Percentiles rank a stretch among this genome's conserved stretches.
These are phyloP conservation scores for Lumbricus terrestris DNA, from an alignment of 2,888 invertebrate species.

Conservation along the genomic window DNA sequence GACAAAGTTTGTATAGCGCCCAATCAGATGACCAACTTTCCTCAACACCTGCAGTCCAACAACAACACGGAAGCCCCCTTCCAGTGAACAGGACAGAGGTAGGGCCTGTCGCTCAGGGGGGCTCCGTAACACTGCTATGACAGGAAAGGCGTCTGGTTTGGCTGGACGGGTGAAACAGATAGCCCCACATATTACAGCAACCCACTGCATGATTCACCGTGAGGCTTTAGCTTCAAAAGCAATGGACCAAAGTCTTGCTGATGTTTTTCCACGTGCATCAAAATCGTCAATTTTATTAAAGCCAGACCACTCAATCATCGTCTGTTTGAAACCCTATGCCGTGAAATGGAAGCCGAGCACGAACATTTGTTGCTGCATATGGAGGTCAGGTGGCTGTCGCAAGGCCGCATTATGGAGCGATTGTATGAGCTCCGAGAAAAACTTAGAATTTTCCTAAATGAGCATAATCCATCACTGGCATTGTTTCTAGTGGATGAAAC, in stretches of 20 bases:
- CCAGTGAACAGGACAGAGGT: too few relatives aligned
- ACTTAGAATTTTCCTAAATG: not conserved
- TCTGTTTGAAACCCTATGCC: not conserved
- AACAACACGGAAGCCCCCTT: too few relatives aligned
- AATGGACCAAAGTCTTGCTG: not conserved
- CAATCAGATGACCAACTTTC: too few relatives aligned
- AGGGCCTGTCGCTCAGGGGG: too few relatives aligned
- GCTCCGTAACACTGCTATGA: too few relatives aligned
- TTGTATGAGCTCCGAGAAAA: not conserved
- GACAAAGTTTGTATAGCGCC: too few relatives aligned
- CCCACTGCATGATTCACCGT: not conserved
- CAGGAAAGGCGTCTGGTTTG: too few relatives aligned
- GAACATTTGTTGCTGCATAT: not conserved
- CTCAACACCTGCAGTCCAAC: too few relatives aligned
- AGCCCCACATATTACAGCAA: too few relatives aligned
- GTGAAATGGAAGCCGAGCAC: not conserved
- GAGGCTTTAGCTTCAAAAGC: not conserved
- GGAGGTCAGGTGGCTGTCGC: not conserved
- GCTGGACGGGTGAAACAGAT: too few relatives aligned
- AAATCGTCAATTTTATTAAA: not conserved
- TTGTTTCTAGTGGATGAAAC: not conserved
- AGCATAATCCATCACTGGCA: not conserved
- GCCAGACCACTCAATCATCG: not conserved
- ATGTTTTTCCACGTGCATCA: not conserved
- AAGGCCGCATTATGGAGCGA: not conserved